phyloP scores from a whole-genome alignment of 2,797 vertebrate species.

The Anguilla marmorata region DNA sequence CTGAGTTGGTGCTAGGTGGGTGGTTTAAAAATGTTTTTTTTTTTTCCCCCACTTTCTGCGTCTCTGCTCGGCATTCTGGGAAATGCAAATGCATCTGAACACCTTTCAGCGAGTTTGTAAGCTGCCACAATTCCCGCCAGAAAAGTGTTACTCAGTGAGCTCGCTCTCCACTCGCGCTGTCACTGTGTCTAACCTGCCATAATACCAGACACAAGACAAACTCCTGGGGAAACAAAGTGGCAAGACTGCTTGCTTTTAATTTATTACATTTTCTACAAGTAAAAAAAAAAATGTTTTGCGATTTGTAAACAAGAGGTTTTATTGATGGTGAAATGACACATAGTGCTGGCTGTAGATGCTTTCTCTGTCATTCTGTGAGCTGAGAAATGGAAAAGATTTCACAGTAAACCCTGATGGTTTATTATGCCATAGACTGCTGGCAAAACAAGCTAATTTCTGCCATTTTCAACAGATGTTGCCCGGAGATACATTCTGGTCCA shows the following conservation, averaged over 20 bases:
- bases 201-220: neutral
- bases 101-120: conserved; percentile 9
- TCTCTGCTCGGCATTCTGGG: neutral
- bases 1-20: neutral
- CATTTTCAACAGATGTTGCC: neutral
- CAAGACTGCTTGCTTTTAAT: neutral
- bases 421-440: neutral
- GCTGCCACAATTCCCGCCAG: neutral
- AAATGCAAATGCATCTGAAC: neutral
- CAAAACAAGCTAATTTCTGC: neutral
- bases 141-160: conserved; percentile 1
- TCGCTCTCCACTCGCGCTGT: neutral
- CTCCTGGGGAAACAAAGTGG: neutral
- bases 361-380: neutral
- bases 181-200: neutral
- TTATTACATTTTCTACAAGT: neutral
- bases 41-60: too few relatives aligned
- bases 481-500: neutral
- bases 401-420: neutral
- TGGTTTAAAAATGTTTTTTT: too few relatives aligned
- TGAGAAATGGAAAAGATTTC: neutral
- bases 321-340: neutral
- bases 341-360: neutral
- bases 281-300: neutral
- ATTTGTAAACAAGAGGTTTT: conserved; percentile 8